Base-by-base conservation (phyloP, 2,797 vertebrate genomes). In the Mareca penelope region DNA sequence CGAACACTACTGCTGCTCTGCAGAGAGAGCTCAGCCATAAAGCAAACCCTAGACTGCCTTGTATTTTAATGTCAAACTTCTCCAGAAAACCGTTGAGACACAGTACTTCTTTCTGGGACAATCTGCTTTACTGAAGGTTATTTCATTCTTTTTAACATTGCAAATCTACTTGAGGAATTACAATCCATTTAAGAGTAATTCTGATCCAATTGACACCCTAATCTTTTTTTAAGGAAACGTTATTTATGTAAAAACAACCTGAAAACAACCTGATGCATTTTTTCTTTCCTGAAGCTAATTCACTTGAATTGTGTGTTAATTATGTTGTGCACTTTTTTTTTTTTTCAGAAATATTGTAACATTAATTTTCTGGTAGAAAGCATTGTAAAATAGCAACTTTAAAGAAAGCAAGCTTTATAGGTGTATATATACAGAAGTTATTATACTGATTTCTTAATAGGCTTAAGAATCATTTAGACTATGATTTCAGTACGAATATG, bases 1-100 rank as follows among this genome's bases (percentile, higher is more conserved):
- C 44, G 88, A 97, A 95, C 60, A 70, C 96, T 88, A 72, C n/a
- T 87, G 68, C 79, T 93, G 68, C 79, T 93, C 78, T 94, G 82
- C 18, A 59, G 67, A 85, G 77, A 94, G 78, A 81, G 94, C 82
- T 85, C 40, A 79, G 56, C 59, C 70, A 79, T 57, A 89, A 92
- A 96, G 84, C 76, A 81, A 56, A 57, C 31, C 44, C 53, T 86
- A 85, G 60, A 73, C 39, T 81, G 88, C 46, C 67, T 68, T 61
- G 33, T 35, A 28, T 35, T 83, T 79, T 71, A 59, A 81, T 82
- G 87, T 82, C 78, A 88, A 96, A 95, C 94, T 97, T 96, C 82
- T 94, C 85, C 72, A 73, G 72, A 93, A 80, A 81, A 40, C 64
- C 82, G 67, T 29, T 65, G 69, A 89, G 72, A 72, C 17, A 5